Percentiles rank a stretch among this genome's conserved stretches.
Evolutionary conservation across 2,888 invertebrate genomes (phyloP).

Genomic region (Tenthredo scrophulariae): DNA sequence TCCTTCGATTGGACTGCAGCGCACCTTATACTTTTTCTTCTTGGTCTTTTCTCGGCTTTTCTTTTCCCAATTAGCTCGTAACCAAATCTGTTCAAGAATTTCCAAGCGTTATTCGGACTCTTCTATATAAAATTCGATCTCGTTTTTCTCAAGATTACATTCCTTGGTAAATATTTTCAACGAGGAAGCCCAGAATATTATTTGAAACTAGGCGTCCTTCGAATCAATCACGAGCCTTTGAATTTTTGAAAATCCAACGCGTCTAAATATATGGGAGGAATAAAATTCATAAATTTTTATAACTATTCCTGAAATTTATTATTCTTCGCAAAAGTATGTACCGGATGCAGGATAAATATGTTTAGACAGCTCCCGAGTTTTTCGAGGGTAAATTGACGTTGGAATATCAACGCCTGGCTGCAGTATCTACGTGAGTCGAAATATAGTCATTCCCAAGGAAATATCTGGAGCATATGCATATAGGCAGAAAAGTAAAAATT

Average conservation of each 20-base stretch:
- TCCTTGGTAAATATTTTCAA: background rate
- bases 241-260: background rate
- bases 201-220: background rate
- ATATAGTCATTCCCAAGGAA: slow-evolving; percentile 10
- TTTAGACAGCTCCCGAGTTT: background rate
- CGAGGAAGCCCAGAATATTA: background rate
- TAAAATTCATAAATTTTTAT: background rate
- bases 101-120: background rate
- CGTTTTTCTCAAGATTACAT: background rate
- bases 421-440: background rate
- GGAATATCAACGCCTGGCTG: background rate
- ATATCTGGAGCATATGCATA: slow-evolving; percentile 16
- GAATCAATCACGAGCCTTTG: background rate
- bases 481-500: background rate
- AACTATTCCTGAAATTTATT: background rate
- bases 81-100: slow-evolving; percentile 11
- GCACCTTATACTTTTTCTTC: background rate
- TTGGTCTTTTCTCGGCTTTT: slow-evolving; percentile 18
- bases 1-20: slow-evolving; percentile 20
- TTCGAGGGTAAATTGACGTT: background rate
- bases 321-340: background rate
- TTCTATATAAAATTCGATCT: background rate
- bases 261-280: background rate
- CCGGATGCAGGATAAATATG: background rate
- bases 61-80: slow-evolving; percentile 46